Conservation (phyloP, 2,797 vertebrate species). For the Chaetodon trifasciatus region DNA sequence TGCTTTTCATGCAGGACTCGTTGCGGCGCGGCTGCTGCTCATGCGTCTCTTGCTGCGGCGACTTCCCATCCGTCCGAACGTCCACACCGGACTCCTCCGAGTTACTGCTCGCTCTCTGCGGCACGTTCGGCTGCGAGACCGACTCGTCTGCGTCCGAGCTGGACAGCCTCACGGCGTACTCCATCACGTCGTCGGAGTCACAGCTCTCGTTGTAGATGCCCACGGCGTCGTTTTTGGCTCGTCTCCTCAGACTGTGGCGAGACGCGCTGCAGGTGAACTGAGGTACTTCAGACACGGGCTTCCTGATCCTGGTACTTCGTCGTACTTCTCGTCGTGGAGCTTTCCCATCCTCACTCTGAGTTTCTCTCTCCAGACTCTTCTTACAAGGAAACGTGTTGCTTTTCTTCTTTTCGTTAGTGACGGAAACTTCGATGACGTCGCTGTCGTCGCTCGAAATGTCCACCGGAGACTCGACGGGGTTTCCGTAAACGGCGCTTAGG, state of each 20-base stretch:
- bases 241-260: constrained; percentile 62
- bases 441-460: constrained; percentile 82
- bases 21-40: not conserved
- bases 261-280: not conserved
- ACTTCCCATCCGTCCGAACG: not conserved
- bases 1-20: not conserved
- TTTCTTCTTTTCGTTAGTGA: constrained; percentile 49
- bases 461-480: constrained; percentile 23
- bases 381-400: not conserved
- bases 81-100: constrained; percentile 45
- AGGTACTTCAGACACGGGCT: not conserved
- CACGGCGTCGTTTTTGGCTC: constrained; percentile 58
- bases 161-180: constrained; percentile 48
- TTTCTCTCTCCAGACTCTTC: constrained; percentile 11
- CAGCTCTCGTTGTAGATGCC: constrained; percentile 75
- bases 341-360: constrained; percentile 25
- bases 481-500: constrained; percentile 56
- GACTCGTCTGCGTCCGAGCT: constrained; percentile 58
- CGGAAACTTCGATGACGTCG: constrained; percentile 80
- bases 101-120: not conserved
- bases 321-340: constrained; percentile 9
- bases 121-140: not conserved
- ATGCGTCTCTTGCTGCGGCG: not conserved
- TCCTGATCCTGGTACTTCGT: constrained; percentile 62
- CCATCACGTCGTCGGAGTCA: constrained; percentile 68